These are phyloP conservation scores for Rhynchomys soricoides DNA, from an alignment of 2,113 vertebrate species.

Conservation along the genomic window DNA sequence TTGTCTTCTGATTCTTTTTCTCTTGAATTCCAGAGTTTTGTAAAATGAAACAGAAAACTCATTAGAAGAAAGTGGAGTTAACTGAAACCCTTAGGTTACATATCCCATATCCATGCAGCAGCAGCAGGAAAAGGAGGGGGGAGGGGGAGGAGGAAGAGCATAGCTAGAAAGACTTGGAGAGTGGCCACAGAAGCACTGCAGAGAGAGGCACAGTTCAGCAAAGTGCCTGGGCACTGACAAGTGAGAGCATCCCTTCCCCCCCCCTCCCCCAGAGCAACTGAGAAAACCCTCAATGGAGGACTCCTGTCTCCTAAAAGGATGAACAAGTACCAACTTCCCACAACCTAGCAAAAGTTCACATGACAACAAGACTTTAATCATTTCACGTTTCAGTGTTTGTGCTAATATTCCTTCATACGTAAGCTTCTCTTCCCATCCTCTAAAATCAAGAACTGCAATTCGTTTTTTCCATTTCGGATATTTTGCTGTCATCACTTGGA, in stretches of 20 bases:
- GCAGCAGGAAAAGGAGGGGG: too few relatives aligned
- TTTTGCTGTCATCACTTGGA: neutral
- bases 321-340: neutral
- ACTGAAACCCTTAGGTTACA: neutral
- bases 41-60: constrained; percentile 40
- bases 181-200: too few relatives aligned
- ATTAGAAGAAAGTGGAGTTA: neutral
- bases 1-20: constrained; percentile 48
- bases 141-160: neutral
- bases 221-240: neutral
- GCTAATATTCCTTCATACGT: neutral
- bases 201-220: neutral
- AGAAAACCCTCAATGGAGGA: neutral
- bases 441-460: constrained; percentile 6
- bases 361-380: neutral
- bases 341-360: neutral
- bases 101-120: neutral
- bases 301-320: neutral
- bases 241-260: neutral
- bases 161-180: neutral
- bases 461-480: neutral
- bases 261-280: too few relatives aligned
- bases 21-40: constrained; percentile 45
- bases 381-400: constrained; percentile 6
- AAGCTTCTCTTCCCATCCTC: neutral